Base-by-base conservation (phyloP, 2,797 vertebrate genomes). In the Chelmon rostratus region DNA sequence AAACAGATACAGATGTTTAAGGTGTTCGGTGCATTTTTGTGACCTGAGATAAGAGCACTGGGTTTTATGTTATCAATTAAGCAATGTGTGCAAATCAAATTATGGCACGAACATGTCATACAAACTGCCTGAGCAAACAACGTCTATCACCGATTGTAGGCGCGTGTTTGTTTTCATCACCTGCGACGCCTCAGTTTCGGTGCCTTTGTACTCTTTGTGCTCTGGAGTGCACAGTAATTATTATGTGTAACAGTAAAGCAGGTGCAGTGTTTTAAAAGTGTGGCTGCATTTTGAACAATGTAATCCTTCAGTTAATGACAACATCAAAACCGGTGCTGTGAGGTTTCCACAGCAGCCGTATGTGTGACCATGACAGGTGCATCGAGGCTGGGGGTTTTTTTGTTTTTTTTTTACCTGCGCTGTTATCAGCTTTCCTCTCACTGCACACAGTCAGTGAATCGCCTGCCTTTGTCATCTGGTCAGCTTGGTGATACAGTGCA, bases 371-470 rank as follows among this genome's bases (percentile, higher is more conserved):
- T 50, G 35, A 40, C n/a, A 74, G 59, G 11, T 76, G 28, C 28
- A 31, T 31, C 28, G 67, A 65, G 15, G 42, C 33, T 31, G 28
- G n/a, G n/a, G n/a, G n/a, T n/a, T 40, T 47, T 62, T 18, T 52
- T 16, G 0, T 19, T 16, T 35, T 37, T 38, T n/a, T 35, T 15
- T 42, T 31, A 56, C 12, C 50, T 50, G 33, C 44, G 8, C 47
- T 25, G 13, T 78, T 73, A 78, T 81, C 69, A 76, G 58, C 67
- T 64, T 66, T 70, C 70, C 52, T 58, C 53, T 70, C 56, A 38
- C 57, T 73, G 66, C 68, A 62, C 59, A 33, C 69, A 54, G 58
- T 3, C 23, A 56, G 46, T 53, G 57, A 72, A 76, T 73, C 38
- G 1, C 28, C 69, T 40, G 53, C 53, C 47, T 73, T 57, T 79